Conservation (phyloP, 2,888 invertebrate genomes). For the Smittia aterrima region DNA sequence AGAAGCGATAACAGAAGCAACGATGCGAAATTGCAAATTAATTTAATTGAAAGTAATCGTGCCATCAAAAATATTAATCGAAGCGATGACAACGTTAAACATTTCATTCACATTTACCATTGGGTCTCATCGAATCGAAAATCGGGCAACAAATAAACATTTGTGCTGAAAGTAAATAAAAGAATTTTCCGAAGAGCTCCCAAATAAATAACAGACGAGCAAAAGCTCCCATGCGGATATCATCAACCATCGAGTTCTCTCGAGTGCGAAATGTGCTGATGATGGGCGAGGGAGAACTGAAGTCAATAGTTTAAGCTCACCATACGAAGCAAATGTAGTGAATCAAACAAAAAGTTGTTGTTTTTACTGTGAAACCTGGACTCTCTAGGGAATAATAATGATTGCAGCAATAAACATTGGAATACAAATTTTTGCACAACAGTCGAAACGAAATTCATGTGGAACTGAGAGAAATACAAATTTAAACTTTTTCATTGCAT, state of each 20-base stretch:
- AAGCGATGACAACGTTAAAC: constrained; percentile 41
- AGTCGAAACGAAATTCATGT: too few species aligned
- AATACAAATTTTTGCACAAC: too few species aligned
- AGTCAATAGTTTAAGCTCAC: too few species aligned
- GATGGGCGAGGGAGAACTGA: too few species aligned
- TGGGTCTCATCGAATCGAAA: constrained; percentile 42
- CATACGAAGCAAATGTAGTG: too few species aligned
- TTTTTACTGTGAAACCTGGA: too few species aligned
- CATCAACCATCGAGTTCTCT: background rate
- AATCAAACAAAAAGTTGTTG: too few species aligned
- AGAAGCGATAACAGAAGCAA: background rate
- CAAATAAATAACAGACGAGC: background rate
- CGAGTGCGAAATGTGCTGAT: too few species aligned
- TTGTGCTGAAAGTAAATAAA: background rate
- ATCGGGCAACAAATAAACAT: constrained; percentile 6
- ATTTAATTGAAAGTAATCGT: constrained; percentile 32
- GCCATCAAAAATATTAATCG: constrained; percentile 1
- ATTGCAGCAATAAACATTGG: too few species aligned
- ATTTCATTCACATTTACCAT: constrained; percentile 45
- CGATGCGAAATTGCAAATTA: background rate
- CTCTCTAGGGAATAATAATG: too few species aligned
- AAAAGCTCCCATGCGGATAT: background rate
- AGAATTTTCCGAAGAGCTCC: background rate
- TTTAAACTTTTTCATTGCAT: too few species aligned
- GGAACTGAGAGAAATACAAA: too few species aligned